phyloP scores from a whole-genome alignment of 2,797 vertebrate genomes.

The Neosalanx taihuensis region DNA sequence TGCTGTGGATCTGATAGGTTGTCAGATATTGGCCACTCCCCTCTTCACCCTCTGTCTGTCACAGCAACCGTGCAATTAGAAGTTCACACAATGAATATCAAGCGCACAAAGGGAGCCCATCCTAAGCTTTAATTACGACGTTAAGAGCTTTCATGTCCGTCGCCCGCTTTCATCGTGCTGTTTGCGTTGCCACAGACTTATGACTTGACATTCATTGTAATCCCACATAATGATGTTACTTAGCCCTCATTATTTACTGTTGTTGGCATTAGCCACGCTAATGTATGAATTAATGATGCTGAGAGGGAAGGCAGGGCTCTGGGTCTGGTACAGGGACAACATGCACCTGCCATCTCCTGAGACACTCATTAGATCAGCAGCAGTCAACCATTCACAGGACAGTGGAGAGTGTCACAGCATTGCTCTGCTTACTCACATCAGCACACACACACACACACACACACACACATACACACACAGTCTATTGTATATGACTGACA shows the following conservation, averaged over 20 bases:
- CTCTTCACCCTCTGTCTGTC: neutral
- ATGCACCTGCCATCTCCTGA: conserved; percentile 62
- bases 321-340: conserved; percentile 58
- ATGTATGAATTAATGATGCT: conserved; percentile 64
- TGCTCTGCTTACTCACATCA: conserved; percentile 33
- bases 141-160: conserved; percentile 11
- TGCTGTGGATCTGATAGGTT: too few relatives aligned
- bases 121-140: conserved; percentile 2
- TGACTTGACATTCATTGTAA: conserved; percentile 31
- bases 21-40: too few relatives aligned
- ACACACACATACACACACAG: conserved; percentile 12
- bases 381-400: conserved; percentile 36
- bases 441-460: conserved; percentile 1
- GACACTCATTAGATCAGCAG: conserved; percentile 60
- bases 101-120: neutral
- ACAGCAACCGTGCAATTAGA: conserved; percentile 1
- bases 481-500: too few relatives aligned
- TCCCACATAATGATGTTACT: conserved; percentile 34
- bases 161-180: conserved; percentile 24
- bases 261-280: conserved; percentile 47
- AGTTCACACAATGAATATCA: conserved; percentile 14
- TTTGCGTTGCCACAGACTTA: conserved; percentile 31
- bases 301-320: conserved; percentile 57
- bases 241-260: conserved; percentile 49
- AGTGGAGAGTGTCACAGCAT: conserved; percentile 29